Percentiles rank a stretch among this genome's conserved stretches.
Evolutionary conservation across 2,113 vertebrate genomes (phyloP).

Genomic region (Dasyurus viverrinus): DNA sequence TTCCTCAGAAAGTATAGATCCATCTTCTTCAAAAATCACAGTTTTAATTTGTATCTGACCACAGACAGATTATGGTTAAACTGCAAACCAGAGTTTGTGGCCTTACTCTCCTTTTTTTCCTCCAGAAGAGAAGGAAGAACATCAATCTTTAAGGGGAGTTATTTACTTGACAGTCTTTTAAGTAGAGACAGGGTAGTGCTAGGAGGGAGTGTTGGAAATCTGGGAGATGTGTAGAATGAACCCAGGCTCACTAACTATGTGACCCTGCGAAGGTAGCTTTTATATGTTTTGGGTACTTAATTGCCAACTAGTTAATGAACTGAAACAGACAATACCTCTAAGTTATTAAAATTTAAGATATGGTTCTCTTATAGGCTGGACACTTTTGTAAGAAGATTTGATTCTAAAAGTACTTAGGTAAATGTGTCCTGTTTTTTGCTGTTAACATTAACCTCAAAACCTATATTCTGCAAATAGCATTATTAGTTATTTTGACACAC

Average conservation of each 20-base stretch:
- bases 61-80: constrained; percentile 12
- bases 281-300: not conserved
- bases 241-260: not conserved
- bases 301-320: not conserved
- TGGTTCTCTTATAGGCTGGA: not conserved
- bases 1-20: constrained; percentile 25
- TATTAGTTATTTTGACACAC: constrained; percentile 22
- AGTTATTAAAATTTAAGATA: not conserved
- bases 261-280: not conserved
- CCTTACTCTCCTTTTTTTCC: not conserved
- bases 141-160: constrained; percentile 33
- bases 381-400: constrained; percentile 49
- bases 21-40: not conserved
- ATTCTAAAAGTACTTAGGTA: constrained; percentile 25
- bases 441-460: not conserved
- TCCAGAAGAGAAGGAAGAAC: constrained; percentile 23
- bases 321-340: not conserved
- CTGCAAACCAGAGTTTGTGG: not conserved
- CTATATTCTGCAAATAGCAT: constrained; percentile 30
- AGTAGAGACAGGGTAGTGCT: not conserved
- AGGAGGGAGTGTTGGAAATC: not conserved
- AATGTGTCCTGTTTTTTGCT: not conserved
- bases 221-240: not conserved
- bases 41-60: constrained; percentile 52
- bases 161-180: not conserved